Evolutionary conservation across 2,113 vertebrate genomes (phyloP).

Genomic region (Clupea harengus): DNA sequence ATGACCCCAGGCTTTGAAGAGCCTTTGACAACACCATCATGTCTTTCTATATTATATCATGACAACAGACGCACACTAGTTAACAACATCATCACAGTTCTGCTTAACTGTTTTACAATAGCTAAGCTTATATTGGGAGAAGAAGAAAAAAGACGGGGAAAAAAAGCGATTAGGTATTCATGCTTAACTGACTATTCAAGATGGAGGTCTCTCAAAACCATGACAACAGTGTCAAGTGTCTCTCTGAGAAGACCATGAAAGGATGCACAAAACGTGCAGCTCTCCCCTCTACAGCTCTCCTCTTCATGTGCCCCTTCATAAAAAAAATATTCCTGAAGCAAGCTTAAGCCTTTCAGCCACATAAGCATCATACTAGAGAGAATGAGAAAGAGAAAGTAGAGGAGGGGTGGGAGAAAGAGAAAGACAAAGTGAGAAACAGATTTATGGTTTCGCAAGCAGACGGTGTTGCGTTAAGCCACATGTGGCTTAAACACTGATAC

Average conservation of each 20-base stretch:
- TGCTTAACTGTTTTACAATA: not conserved
- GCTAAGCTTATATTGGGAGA: not conserved
- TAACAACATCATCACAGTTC: not conserved
- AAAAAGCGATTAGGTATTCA: not conserved
- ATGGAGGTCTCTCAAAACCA: not conserved
- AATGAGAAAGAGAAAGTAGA: not conserved
- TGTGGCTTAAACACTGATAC: slow-evolving; percentile 12
- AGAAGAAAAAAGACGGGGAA: not conserved
- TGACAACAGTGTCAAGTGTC: not conserved
- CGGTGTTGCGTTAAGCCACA: not conserved
- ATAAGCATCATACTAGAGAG: not conserved
- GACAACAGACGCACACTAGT: not conserved
- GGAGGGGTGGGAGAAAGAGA: not conserved
- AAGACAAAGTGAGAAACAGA: slow-evolving; percentile 17
- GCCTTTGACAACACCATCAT: not conserved
- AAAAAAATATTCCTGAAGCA: slow-evolving; percentile 42
- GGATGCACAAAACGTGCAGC: not conserved
- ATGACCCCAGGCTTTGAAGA: not conserved
- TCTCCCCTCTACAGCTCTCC: not conserved
- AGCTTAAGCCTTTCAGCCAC: slow-evolving; percentile 35
- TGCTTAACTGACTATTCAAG: not conserved
- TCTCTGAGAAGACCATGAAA: not conserved
- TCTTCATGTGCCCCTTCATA: not conserved
- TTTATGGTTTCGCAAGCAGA: not conserved
- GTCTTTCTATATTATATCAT: not conserved